Percentiles rank a stretch among this genome's conserved stretches.
Conservation (phyloP, 2,113 vertebrate species). For the Notiomystis cincta region DNA sequence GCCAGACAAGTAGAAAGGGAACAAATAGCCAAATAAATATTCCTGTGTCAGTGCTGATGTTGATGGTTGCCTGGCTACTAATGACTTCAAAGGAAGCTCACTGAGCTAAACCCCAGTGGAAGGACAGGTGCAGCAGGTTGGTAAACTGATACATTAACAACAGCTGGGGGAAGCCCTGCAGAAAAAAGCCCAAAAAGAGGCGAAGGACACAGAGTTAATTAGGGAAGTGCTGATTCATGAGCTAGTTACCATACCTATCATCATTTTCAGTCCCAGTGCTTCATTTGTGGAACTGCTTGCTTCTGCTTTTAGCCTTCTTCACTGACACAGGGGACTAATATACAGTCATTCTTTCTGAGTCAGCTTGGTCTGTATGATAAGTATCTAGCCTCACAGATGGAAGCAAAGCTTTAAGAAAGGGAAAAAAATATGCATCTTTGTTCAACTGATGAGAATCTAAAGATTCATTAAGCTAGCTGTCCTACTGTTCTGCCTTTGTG, state of each 20-base stretch:
- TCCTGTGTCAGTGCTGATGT: not conserved
- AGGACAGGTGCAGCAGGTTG: conserved; percentile 14
- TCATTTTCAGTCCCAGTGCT: not conserved
- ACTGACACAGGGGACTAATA: not conserved
- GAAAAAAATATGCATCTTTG: not conserved
- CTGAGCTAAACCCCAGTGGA: not conserved
- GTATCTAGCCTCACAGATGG: not conserved
- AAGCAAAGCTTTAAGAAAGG: not conserved
- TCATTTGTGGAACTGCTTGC: not conserved
- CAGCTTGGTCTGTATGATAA: not conserved
- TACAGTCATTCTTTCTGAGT: not conserved
- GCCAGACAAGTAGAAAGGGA: not conserved
- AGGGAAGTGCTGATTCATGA: not conserved
- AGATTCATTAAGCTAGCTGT: not conserved
- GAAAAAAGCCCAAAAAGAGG: not conserved
- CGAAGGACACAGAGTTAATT: not conserved
- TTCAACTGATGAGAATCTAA: not conserved
- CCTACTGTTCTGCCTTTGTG: not conserved
- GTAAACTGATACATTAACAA: not conserved
- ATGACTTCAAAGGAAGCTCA: not conserved
- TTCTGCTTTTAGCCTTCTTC: not conserved
- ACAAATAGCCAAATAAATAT: conserved; percentile 26
- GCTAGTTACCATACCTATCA: not conserved
- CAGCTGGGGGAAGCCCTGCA: not conserved
- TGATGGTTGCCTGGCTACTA: conserved; percentile 25